These are phyloP conservation scores for Thermophis baileyi DNA, from an alignment of 2,113 vertebrate genomes.

Conservation along the genomic window DNA sequence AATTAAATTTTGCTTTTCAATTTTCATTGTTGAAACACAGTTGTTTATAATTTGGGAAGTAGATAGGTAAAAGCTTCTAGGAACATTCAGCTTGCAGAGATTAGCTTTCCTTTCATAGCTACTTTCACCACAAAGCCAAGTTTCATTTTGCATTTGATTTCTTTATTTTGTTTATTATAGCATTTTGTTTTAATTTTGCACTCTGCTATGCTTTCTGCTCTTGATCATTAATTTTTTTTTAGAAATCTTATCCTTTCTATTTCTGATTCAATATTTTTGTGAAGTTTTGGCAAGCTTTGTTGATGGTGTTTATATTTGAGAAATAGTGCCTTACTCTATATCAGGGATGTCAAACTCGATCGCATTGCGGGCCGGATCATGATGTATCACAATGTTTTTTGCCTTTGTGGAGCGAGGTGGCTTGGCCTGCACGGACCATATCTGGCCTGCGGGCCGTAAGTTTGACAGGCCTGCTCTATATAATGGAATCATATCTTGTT, in stretches of 20 bases:
- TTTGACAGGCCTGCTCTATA: background rate
- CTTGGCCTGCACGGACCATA: too few relatives aligned
- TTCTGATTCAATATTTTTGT: background rate
- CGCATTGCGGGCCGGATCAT: fast-evolving
- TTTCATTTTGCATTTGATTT: background rate
- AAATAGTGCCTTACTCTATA: background rate
- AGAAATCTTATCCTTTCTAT: background rate
- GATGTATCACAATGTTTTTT: too few relatives aligned
- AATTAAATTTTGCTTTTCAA: background rate
- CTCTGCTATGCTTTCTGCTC: background rate
- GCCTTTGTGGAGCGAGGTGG: too few relatives aligned
- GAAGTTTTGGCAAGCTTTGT: background rate
- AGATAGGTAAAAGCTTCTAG: background rate
- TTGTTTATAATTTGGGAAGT: background rate
- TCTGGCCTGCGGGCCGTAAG: too few relatives aligned
- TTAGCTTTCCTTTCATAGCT: background rate
- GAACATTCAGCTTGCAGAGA: background rate
- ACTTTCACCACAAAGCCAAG: background rate
- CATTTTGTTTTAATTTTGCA: background rate
- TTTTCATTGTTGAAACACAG: background rate
- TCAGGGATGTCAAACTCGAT: too few relatives aligned
- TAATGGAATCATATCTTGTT: background rate
- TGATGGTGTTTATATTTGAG: background rate
- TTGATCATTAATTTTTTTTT: background rate
- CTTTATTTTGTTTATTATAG: background rate